A percentile compares a stretch with the other conserved stretches of the same genome.
Evolutionary conservation across 1,140 invertebrate species (phyloP).

Genomic region (Aphaenogaster rudis): DNA sequence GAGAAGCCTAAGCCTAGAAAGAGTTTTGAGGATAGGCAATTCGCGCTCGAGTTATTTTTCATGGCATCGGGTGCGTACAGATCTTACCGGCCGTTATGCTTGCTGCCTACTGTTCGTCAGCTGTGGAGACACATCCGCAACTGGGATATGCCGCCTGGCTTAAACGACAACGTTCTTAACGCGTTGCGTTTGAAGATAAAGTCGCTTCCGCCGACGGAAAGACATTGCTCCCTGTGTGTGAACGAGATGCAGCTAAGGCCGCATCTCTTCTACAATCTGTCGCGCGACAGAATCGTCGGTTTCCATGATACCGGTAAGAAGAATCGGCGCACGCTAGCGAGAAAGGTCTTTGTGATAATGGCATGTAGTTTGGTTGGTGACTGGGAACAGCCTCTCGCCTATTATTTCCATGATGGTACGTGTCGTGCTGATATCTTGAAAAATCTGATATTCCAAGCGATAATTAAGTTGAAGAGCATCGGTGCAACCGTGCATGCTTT

Average conservation of each 20-base stretch:
- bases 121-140: constrained; percentile 26
- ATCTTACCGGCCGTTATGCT: constrained; percentile 20
- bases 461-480: constrained; percentile 14
- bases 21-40: constrained; percentile 17
- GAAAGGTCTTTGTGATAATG: constrained; percentile 32
- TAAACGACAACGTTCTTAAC: constrained; percentile 42
- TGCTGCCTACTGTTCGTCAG: constrained; percentile 23
- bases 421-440: background rate
- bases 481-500: constrained; percentile 23
- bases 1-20: constrained; percentile 11
- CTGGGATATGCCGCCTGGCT: constrained; percentile 27
- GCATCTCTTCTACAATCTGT: constrained; percentile 50
- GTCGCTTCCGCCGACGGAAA: background rate
- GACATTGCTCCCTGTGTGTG: constrained; percentile 25
- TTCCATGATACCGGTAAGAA: constrained; percentile 28
- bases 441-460: constrained; percentile 34
- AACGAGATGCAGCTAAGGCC: constrained; percentile 24
- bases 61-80: constrained; percentile 27
- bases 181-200: constrained; percentile 44
- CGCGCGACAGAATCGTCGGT: constrained; percentile 47
- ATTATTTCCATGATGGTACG: constrained; percentile 9
- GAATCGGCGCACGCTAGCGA: constrained; percentile 30
- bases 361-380: constrained; percentile 28
- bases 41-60: constrained; percentile 43
- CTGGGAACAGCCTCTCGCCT: constrained; percentile 47